Base-by-base conservation (phyloP, 2,888 invertebrate genomes). In the Andrena minutula region DNA sequence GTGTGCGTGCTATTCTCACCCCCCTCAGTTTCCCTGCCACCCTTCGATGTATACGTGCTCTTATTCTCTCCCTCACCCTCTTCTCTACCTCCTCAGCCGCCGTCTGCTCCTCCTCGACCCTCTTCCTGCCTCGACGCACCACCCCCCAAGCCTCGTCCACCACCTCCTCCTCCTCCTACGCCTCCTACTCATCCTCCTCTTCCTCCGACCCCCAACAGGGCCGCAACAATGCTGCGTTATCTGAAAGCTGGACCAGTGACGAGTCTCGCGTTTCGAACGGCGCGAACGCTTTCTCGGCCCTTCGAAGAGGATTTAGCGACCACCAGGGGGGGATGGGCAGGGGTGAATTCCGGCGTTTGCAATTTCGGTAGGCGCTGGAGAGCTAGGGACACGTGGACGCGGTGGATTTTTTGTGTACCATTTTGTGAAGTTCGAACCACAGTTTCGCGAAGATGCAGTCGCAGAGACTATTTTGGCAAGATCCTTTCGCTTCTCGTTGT, bases 151-250 rank as follows among this genome's bases (percentile, higher is more conserved):
- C 83, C 82, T 83, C 85, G 79, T 84, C 88, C 79, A 89, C 80
- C 86, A 83, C 85, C 83, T 82, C 65, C 83, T 82, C 58, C 76
- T 69, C 75, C 75, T 82, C 83, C 70, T 72, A 68, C 68, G 63
- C 75, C 73, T 69, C 69, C 81, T 73, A 70, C 69, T 73, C 65
- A 47, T 72, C 66, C 71, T 70, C 60, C 41, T 41, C 85, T 82
- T 77, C 72, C 74, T 66, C 84, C 81, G 68, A 77, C 79, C 79
- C 66, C 83, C 74, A 81, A 76, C 85, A 85, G 86, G 85, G 87
- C 89, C 84, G 89, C 88, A 88, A 91, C 91, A 91, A 91, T 89
- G 90, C 87, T 85, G 87, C 87, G 89, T 91, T 92, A 90, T 91
- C 89, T 84, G 86, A 78, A 68, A 71, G 74, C 75, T 73, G 82